Percentiles rank a stretch among this genome's conserved stretches.
These are phyloP conservation scores for Oncorhynchus mykiss DNA, from an alignment of 2,113 vertebrate species.

Conservation along the genomic window DNA sequence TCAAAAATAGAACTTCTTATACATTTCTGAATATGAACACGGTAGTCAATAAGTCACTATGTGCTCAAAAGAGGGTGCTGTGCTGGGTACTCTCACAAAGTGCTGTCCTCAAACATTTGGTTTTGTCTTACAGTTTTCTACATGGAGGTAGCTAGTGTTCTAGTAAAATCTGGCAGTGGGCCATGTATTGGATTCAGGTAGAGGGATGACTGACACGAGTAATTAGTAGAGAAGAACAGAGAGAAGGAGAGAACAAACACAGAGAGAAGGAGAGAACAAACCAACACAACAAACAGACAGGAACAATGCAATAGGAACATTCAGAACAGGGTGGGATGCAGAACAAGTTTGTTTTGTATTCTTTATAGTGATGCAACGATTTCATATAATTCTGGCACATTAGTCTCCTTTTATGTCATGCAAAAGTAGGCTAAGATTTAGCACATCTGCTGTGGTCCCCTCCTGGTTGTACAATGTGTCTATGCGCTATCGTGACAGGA, in stretches of 20 bases:
- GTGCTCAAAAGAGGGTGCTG: background rate
- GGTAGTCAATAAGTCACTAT: background rate
- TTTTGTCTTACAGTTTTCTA: background rate
- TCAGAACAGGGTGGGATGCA: conserved; percentile 1
- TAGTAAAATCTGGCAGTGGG: conserved; percentile 12
- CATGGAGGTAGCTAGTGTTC: background rate
- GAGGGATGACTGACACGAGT: conserved; percentile 33
- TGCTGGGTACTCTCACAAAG: conserved; percentile 13
- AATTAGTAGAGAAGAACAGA: conserved; percentile 34
- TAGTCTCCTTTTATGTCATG: conserved; percentile 40
- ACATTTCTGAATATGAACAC: background rate
- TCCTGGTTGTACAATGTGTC: conserved; percentile 58
- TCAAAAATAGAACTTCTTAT: background rate
- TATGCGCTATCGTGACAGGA: conserved; percentile 22
- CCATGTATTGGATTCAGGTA: conserved; percentile 18
- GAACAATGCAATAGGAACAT: background rate
- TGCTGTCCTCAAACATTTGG: conserved; percentile 19
- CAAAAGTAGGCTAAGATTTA: conserved; percentile 22
- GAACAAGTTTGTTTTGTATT: conserved; percentile 21
- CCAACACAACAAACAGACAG: conserved; percentile 9
- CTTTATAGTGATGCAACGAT: conserved; percentile 28
- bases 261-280: conserved; percentile 15
- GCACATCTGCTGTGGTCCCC: conserved; percentile 36
- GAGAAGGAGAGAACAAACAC: conserved; percentile 15
- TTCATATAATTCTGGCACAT: conserved; percentile 19